Evolutionary conservation across 2,888 invertebrate species (phyloP), one percentile per base, ranked within the genome.

Genomic region (Apomyelois bistriatella): DNA sequence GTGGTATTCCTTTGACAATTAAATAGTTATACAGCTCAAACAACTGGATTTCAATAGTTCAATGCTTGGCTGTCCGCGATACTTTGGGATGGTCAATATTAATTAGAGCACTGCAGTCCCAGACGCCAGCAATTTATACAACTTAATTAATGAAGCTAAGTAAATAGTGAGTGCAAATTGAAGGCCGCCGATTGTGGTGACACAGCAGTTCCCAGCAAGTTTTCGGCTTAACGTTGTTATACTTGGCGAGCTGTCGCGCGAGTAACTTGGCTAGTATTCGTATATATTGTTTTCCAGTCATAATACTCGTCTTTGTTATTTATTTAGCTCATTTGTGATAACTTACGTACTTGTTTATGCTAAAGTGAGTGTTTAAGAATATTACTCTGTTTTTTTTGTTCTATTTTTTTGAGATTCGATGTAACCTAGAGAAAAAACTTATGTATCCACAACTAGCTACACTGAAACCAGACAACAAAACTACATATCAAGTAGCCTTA

Each of bases 111-210:
- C 58, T 59, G 53, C 54, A 38, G 61, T 61, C 60, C n/a, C 65
- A 59, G 67, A 59, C 66, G 66, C 64, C 54, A 66, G 65, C 71
- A 64, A 68, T 82, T 80, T 79, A 77, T 83, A 78, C 77, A 73
- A 74, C 70, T 78, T 84, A 85, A 86, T 85, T 82, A 84, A 85
- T 81, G 81, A 80, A 75, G 75, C 71, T 77, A 74, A 79, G 78
- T 77, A 80, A 85, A 85, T 76, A 82, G 66, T 60, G 59, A 71
- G 67, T 71, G 73, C 70, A 74, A 81, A 80, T 78, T 79, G 74
- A 66, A 70, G 61, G 66, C 68, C 61, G 67, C 65, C 67, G 66
- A 69, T 73, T 74, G 74, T 66, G 67, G 63, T 53, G 59, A 60
- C 57, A 62, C 56, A 60, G 63, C 63, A 64, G 64, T 67, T 63